Conservation (phyloP, 2,113 vertebrate genomes). For the Tachysurus fulvidraco region DNA sequence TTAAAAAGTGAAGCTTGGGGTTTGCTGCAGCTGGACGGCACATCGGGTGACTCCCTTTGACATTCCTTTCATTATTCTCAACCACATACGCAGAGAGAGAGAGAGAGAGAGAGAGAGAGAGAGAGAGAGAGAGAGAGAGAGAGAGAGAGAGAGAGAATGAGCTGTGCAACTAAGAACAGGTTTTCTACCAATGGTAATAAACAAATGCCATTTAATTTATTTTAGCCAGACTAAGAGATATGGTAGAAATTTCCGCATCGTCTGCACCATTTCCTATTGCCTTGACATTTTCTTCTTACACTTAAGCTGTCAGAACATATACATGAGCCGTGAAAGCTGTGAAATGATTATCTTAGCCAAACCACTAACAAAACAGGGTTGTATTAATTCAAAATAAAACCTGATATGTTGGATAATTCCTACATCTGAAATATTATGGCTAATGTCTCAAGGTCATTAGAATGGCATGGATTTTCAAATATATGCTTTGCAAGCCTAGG, state of each 20-base stretch:
- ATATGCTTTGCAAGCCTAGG: constrained; percentile 15
- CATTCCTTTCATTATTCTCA: constrained; percentile 53
- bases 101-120: constrained; percentile 19
- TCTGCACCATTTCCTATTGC: not conserved
- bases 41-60: constrained; percentile 52
- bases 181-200: constrained; percentile 20
- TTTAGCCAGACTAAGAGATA: constrained; percentile 9
- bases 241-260: constrained; percentile 2
- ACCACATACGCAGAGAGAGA: constrained; percentile 37
- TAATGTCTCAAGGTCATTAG: constrained; percentile 21
- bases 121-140: constrained; percentile 1
- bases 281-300: not conserved
- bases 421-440: constrained; percentile 2
- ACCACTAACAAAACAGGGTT: constrained; percentile 16
- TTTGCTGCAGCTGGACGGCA: constrained; percentile 42
- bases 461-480: constrained; percentile 11
- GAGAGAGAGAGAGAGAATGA: not conserved
- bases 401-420: constrained; percentile 10
- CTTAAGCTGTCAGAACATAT: constrained; percentile 26
- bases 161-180: not conserved
- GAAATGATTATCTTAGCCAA: constrained; percentile 19
- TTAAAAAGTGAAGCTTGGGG: constrained; percentile 33
- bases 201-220: not conserved
- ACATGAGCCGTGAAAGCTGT: constrained; percentile 10
- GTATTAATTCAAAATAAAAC: constrained; percentile 27